Conservation (phyloP, 2,797 vertebrate genomes). For the Gymnothorax reevesii region DNA sequence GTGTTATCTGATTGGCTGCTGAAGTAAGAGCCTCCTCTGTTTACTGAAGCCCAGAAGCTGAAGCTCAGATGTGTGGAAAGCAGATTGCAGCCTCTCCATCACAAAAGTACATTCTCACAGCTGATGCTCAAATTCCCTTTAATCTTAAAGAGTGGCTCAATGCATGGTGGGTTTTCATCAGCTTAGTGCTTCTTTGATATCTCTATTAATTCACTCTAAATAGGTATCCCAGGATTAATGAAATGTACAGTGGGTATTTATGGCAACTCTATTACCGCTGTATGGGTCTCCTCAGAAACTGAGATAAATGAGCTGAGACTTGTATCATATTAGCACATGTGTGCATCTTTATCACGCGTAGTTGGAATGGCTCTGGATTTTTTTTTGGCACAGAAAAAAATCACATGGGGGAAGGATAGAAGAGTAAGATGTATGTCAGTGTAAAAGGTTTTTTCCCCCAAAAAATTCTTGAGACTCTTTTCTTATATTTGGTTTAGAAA, state of each 20-base stretch:
- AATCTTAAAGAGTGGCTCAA: conserved; percentile 28
- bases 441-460: too few relatives aligned
- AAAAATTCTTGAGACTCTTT: too few relatives aligned
- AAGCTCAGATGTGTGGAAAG: conserved; percentile 4
- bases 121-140: conserved; percentile 52
- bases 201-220: conserved; percentile 13
- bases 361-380: too few relatives aligned
- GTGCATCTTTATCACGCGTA: too few relatives aligned
- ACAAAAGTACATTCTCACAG: conserved; percentile 10
- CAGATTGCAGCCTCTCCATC: conserved; percentile 17
- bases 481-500: too few relatives aligned
- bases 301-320: background rate
- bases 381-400: too few relatives aligned
- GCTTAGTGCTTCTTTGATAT: conserved; percentile 16
- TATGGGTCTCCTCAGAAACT: background rate
- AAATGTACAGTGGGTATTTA: conserved; percentile 26
- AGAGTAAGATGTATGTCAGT: too few relatives aligned
- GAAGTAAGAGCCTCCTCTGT: background rate
- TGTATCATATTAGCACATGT: background rate
- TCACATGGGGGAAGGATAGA: too few relatives aligned
- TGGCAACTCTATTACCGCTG: conserved; percentile 26
- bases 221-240: conserved; percentile 32
- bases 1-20: background rate
- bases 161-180: background rate
- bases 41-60: background rate